Evolutionary conservation across 2,797 vertebrate genomes (phyloP).

Genomic region (Crocodylus rhombifer): DNA sequence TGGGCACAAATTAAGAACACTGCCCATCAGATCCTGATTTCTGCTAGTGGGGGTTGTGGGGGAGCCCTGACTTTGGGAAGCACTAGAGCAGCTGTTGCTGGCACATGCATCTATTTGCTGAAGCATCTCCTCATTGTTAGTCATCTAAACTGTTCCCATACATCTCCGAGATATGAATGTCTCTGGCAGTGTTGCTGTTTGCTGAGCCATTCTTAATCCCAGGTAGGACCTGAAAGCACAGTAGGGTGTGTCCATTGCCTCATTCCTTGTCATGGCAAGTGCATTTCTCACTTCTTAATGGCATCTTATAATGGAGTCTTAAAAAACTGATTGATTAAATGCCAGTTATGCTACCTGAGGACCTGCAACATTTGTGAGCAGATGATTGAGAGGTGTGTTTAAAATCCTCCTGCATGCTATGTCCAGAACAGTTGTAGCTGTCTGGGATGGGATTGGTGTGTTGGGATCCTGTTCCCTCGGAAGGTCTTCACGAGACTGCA

Average conservation of each 20-base stretch:
- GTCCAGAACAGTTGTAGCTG: constrained; percentile 28
- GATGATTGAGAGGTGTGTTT: not conserved
- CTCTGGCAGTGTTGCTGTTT: not conserved
- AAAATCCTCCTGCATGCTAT: not conserved
- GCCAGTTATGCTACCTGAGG: constrained; percentile 12
- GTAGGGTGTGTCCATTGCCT: not conserved
- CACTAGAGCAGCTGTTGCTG: not conserved
- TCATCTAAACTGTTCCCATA: not conserved
- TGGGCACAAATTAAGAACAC: too few species aligned
- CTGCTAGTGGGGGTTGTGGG: not conserved
- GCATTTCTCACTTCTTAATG: fast-evolving
- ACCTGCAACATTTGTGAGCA: not conserved
- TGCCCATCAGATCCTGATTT: not conserved
- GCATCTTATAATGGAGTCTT: not conserved
- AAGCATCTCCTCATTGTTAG: not conserved
- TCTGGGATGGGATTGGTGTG: not conserved
- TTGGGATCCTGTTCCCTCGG: not conserved
- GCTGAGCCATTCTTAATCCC: not conserved
- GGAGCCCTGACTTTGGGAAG: not conserved
- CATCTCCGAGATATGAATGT: too few species aligned
- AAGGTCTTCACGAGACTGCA: not conserved
- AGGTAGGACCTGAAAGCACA: not conserved
- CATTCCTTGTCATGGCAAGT: fast-evolving
- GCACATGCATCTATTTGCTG: not conserved
- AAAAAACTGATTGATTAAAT: constrained; percentile 14